Evolutionary conservation across 2,113 vertebrate species (phyloP).

Genomic region (Nyctibius bracteatus): DNA sequence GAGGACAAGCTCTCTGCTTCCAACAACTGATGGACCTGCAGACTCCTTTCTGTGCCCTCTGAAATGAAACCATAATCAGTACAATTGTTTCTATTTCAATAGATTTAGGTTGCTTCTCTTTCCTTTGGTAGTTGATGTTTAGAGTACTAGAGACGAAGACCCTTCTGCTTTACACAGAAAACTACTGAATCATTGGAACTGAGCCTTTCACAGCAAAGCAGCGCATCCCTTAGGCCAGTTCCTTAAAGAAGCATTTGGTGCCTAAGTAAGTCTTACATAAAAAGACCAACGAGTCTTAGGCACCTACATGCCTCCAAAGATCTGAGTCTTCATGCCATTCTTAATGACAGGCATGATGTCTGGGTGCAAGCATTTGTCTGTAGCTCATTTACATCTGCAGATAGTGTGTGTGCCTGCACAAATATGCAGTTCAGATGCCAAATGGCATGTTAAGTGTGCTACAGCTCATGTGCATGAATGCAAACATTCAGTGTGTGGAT

Average conservation of each 20-base stretch:
- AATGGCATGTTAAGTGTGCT: background rate
- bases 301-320: background rate
- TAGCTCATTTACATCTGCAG: background rate
- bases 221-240: background rate
- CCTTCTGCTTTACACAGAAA: background rate
- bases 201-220: background rate
- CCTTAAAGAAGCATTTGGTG: background rate
- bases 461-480: background rate
- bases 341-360: background rate
- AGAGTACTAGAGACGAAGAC: background rate
- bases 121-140: background rate
- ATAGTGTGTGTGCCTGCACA: background rate
- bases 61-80: background rate
- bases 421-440: background rate
- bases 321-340: background rate
- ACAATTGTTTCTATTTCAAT: background rate
- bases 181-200: background rate
- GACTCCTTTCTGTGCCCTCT: background rate
- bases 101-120: background rate
- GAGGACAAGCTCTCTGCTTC: background rate
- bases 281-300: background rate
- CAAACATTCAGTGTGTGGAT: background rate
- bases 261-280: background rate
- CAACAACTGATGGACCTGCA: background rate
- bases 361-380: background rate